Conservation (phyloP, 2,797 vertebrate genomes). For the Syncerus caffer region DNA sequence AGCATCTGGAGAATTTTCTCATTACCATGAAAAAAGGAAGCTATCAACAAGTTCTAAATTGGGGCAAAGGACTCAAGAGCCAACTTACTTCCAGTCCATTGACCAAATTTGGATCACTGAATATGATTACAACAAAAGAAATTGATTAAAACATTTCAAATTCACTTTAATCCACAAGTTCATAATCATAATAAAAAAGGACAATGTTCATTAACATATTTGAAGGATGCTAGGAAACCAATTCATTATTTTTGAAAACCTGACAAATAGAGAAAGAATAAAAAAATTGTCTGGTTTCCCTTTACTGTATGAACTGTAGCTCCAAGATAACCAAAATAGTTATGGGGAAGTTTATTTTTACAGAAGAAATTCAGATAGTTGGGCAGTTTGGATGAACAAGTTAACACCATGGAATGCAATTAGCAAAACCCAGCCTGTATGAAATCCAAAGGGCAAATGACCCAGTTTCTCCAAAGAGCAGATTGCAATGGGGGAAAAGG, state of each 20-base stretch:
- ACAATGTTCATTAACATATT: background rate
- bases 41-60: background rate
- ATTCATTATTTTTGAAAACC: background rate
- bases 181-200: background rate
- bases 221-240: background rate
- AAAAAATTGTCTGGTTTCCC: background rate
- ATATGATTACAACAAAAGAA: background rate
- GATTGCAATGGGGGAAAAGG: background rate
- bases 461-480: constrained; percentile 22
- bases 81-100: background rate
- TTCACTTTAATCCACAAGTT: background rate
- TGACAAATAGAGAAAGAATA: background rate
- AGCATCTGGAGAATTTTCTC: background rate
- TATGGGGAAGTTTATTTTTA: background rate
- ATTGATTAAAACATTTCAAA: constrained; percentile 6
- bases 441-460: background rate
- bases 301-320: background rate
- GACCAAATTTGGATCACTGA: background rate
- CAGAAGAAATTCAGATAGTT: background rate
- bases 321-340: background rate
- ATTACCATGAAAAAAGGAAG: background rate
- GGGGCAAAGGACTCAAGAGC: background rate
- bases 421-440: background rate
- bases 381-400: background rate
- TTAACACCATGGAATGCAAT: background rate